Evolutionary conservation across 2,797 vertebrate species (phyloP).

Genomic region (Ctenochaetus hawaiiensis): DNA sequence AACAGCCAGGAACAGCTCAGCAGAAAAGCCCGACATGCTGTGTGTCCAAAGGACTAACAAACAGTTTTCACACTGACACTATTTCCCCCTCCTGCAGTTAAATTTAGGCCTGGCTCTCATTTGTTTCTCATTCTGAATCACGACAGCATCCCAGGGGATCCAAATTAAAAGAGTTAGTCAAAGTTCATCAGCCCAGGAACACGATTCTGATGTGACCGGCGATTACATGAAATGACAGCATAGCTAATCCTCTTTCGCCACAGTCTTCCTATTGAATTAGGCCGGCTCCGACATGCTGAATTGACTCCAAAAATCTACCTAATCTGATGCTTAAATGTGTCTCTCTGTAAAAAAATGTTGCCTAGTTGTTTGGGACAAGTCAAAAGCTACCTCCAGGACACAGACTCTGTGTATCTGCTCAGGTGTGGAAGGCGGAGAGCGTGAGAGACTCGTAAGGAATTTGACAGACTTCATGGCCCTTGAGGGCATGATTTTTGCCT

Average conservation of each 20-base stretch:
- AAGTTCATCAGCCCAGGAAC: slow-evolving; percentile 68
- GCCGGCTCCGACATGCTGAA: slow-evolving; percentile 36
- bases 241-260: slow-evolving; percentile 68
- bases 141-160: slow-evolving; percentile 48
- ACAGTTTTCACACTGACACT: slow-evolving; percentile 33
- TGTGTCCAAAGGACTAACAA: slow-evolving; percentile 26
- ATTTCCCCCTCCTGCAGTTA: slow-evolving; percentile 37
- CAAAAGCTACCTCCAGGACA: slow-evolving; percentile 50
- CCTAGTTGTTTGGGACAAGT: slow-evolving; percentile 29
- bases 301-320: slow-evolving; percentile 50
- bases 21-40: slow-evolving; percentile 8
- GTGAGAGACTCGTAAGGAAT: slow-evolving; percentile 61
- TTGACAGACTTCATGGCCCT: slow-evolving; percentile 58
- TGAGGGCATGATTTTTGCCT: slow-evolving; percentile 56
- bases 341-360: slow-evolving; percentile 18
- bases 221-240: slow-evolving; percentile 73
- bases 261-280: slow-evolving; percentile 53
- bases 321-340: slow-evolving; percentile 43
- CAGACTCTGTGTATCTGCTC: slow-evolving; percentile 15
- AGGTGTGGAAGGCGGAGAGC: slow-evolving; percentile 43
- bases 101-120: slow-evolving; percentile 40
- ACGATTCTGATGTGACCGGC: slow-evolving; percentile 56
- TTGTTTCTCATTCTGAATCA: slow-evolving; percentile 41
- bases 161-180: slow-evolving; percentile 66
- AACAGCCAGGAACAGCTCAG: neutral